phyloP scores from a whole-genome alignment of 2,888 invertebrate species.

The Himalopsyche anomala region DNA sequence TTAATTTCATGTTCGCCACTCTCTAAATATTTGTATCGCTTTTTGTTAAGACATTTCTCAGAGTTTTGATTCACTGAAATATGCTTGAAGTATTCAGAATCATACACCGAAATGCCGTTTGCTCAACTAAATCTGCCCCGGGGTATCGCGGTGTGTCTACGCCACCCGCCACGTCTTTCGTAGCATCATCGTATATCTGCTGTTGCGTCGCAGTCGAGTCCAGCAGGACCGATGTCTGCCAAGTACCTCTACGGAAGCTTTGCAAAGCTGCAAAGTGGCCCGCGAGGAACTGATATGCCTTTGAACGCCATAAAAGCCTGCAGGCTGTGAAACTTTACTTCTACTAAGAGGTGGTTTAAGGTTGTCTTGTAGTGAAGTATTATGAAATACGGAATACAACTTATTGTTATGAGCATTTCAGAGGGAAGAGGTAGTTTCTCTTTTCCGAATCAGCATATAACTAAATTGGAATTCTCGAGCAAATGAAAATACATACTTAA shows the following conservation, averaged over 20 bases:
- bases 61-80: too few species aligned
- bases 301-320: background rate
- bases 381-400: background rate
- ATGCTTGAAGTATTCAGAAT: background rate
- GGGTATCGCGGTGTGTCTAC: background rate
- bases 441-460: too few species aligned
- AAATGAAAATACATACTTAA: too few species aligned
- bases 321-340: background rate
- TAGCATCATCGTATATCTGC: background rate
- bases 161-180: background rate
- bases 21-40: too few species aligned
- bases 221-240: background rate
- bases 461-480: too few species aligned
- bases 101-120: background rate
- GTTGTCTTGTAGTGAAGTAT: background rate
- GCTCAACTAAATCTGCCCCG: background rate
- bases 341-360: background rate
- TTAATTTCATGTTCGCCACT: too few species aligned
- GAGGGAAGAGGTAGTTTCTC: too few species aligned
- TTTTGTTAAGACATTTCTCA: too few species aligned
- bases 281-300: background rate
- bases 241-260: background rate
- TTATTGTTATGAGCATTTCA: background rate
- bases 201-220: background rate
- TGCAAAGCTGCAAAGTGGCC: slow-evolving; percentile 9